Conservation (phyloP, 92 coral and sea anemone species). For the Parazoanthus darwini region DNA sequence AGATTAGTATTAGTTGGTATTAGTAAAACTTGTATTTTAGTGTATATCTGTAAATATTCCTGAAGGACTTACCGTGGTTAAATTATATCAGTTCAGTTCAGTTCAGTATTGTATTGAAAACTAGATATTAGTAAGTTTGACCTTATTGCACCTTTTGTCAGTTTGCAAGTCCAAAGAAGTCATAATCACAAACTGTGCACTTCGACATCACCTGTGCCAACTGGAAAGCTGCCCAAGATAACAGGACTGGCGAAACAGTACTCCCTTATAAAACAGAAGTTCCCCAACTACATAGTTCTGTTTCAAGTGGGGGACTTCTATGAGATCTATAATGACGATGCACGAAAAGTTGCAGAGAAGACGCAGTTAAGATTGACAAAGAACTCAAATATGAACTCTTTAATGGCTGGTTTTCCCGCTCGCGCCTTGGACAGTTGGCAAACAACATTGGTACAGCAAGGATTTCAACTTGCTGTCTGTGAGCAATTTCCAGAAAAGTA, state of each 20-base stretch:
- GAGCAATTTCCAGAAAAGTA: slow-evolving; percentile 83
- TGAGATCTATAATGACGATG: slow-evolving; percentile 83
- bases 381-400: slow-evolving; percentile 71
- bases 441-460: slow-evolving; percentile 82
- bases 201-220: slow-evolving; percentile 22
- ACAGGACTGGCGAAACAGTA: slow-evolving; percentile 74
- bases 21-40: too few relatives aligned
- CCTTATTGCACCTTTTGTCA: not conserved
- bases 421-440: slow-evolving; percentile 86
- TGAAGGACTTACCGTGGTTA: too few relatives aligned
- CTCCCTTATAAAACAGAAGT: slow-evolving; percentile 61
- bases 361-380: slow-evolving; percentile 76
- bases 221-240: slow-evolving; percentile 55
- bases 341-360: slow-evolving; percentile 79
- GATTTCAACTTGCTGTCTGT: slow-evolving; percentile 84
- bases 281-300: slow-evolving; percentile 76
- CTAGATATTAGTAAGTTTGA: too few relatives aligned
- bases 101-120: too few relatives aligned
- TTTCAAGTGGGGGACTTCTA: slow-evolving; percentile 92
- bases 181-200: slow-evolving; percentile 19
- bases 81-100: too few relatives aligned
- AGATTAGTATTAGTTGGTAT: too few relatives aligned
- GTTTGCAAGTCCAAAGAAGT: not conserved
- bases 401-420: slow-evolving; percentile 94
- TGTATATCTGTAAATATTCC: too few relatives aligned